These are phyloP conservation scores for Drosophila rubida DNA, from an alignment of 2,888 invertebrate species.

Conservation along the genomic window DNA sequence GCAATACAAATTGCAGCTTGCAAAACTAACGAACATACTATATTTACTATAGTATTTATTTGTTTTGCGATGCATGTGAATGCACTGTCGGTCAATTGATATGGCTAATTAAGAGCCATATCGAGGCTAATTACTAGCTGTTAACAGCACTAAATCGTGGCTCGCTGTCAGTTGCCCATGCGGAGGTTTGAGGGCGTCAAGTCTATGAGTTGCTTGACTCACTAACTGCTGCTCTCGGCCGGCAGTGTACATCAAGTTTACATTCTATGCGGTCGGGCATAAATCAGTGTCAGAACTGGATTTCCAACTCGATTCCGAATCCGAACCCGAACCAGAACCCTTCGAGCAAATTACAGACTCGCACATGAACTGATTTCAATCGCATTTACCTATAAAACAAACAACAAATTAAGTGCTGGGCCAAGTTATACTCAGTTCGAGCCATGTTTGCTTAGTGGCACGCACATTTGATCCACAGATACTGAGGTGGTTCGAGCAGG, in stretches of 20 bases:
- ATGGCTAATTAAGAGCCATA: slow-evolving; percentile 70
- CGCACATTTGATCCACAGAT: slow-evolving; percentile 68
- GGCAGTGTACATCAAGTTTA: slow-evolving; percentile 26
- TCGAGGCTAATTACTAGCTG: slow-evolving; percentile 75
- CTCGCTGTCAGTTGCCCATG: slow-evolving; percentile 49
- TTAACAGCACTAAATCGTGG: slow-evolving; percentile 72
- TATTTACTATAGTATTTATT: not conserved
- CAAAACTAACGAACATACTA: not conserved
- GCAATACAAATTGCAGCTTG: slow-evolving; percentile 44
- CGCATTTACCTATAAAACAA: slow-evolving; percentile 54
- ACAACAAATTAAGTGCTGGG: slow-evolving; percentile 52
- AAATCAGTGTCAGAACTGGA: slow-evolving; percentile 60
- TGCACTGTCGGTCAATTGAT: slow-evolving; percentile 46
- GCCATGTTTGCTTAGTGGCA: slow-evolving; percentile 66
- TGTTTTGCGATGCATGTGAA: slow-evolving; percentile 10
- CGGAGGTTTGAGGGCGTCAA: slow-evolving; percentile 23
- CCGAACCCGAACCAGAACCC: slow-evolving; percentile 9
- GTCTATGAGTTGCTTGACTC: slow-evolving; percentile 46
- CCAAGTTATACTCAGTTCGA: slow-evolving; percentile 25
- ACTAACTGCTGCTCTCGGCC: slow-evolving; percentile 17
- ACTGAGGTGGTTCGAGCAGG: slow-evolving; percentile 8
- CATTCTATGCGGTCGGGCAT: slow-evolving; percentile 37
- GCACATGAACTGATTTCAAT: slow-evolving; percentile 49
- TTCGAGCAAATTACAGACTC: slow-evolving; percentile 42
- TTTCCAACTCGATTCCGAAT: not conserved